A percentile compares a stretch with the other conserved stretches of the same genome.
These are phyloP conservation scores for Aethes cnicana DNA, from an alignment of 2,888 invertebrate genomes.

Conservation along the genomic window DNA sequence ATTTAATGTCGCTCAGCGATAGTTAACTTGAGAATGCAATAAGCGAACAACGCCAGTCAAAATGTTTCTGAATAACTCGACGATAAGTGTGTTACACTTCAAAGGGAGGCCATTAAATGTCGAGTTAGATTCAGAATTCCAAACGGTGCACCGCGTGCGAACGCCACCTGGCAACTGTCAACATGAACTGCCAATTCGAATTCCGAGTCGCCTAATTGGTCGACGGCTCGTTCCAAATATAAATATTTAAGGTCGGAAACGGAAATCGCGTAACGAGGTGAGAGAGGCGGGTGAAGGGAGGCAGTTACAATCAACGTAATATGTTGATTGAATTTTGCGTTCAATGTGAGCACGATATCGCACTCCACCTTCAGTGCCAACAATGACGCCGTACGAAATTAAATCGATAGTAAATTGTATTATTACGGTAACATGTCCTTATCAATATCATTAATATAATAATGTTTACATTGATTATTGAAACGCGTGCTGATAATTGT, in stretches of 20 bases:
- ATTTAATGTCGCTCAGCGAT: too few species aligned
- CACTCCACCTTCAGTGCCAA: slow-evolving; percentile 16
- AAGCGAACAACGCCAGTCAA: slow-evolving; percentile 41
- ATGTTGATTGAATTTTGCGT: slow-evolving; percentile 30
- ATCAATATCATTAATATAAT: too few species aligned
- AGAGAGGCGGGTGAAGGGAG: slow-evolving; percentile 31
- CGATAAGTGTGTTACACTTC: slow-evolving; percentile 72
- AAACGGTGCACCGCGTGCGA: slow-evolving; percentile 49
- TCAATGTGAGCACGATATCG: slow-evolving; percentile 26
- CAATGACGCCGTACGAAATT: too few species aligned
- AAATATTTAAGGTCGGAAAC: slow-evolving; percentile 57
- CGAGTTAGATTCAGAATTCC: slow-evolving; percentile 57
- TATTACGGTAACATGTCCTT: too few species aligned
- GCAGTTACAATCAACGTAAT: slow-evolving; percentile 31
- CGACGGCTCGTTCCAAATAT: slow-evolving; percentile 64
- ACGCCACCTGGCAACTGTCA: slow-evolving; percentile 72
- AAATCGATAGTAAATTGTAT: neutral
- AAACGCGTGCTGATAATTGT: too few species aligned
- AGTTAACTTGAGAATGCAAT: slow-evolving; percentile 60
- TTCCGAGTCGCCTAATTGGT: slow-evolving; percentile 64
- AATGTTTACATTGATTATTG: too few species aligned
- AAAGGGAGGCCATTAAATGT: slow-evolving; percentile 72
- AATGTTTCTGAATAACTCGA: slow-evolving; percentile 59
- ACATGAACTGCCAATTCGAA: slow-evolving; percentile 71
- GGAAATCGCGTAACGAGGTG: slow-evolving; percentile 50